phyloP scores from a whole-genome alignment of 2,113 vertebrate species.

The Ochotona princeps region DNA sequence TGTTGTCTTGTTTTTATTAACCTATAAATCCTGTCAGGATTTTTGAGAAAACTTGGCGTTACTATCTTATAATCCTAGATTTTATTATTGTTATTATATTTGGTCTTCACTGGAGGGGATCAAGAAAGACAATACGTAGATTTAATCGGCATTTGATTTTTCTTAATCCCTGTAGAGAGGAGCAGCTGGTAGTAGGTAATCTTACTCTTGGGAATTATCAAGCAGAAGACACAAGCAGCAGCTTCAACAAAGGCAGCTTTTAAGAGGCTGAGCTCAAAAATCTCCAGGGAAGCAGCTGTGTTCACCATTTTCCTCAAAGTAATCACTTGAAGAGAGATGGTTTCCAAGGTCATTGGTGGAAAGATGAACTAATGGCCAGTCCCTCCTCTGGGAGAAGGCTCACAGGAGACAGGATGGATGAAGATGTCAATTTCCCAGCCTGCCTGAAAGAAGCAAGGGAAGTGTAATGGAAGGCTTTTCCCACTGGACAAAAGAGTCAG shows the following conservation, averaged over 20 bases:
- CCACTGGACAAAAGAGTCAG: background rate
- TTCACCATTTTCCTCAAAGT: conserved; percentile 76
- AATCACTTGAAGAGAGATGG: conserved; percentile 77
- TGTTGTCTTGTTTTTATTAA: conserved; percentile 54
- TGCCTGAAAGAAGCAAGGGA: background rate
- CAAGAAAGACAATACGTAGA: conserved; percentile 56
- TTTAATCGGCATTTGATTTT: conserved; percentile 76
- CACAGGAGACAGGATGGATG: conserved; percentile 62
- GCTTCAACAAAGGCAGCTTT: conserved; percentile 74
- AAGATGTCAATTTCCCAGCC: conserved; percentile 68
- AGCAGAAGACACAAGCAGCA: conserved; percentile 65
- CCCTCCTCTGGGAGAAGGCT: conserved; percentile 67
- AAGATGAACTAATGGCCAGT: conserved; percentile 66
- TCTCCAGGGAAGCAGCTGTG: conserved; percentile 78
- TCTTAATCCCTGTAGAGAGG: conserved; percentile 55
- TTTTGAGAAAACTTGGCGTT: conserved; percentile 50
- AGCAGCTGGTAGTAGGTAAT: conserved; percentile 80
- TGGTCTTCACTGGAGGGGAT: conserved; percentile 46
- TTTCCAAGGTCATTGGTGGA: conserved; percentile 69
- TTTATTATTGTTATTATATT: conserved; percentile 47
- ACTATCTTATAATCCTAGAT: background rate
- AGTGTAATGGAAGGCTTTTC: background rate
- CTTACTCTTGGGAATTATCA: conserved; percentile 79
- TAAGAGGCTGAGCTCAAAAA: conserved; percentile 68
- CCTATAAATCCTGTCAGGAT: conserved; percentile 49